Conservation (phyloP, 2,113 vertebrate species). For the Epinephelus cyanopodus region DNA sequence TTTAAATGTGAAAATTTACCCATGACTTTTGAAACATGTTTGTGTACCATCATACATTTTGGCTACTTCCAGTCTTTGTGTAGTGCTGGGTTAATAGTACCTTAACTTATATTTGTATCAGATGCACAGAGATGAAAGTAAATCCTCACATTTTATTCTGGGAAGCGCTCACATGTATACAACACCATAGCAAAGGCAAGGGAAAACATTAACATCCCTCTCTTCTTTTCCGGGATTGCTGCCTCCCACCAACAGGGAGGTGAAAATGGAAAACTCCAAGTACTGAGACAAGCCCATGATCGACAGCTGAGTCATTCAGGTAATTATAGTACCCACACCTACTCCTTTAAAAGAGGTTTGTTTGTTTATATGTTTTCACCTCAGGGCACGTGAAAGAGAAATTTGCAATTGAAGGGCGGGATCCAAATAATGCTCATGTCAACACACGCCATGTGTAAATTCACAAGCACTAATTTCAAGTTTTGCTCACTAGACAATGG, state of each 20-base stretch:
- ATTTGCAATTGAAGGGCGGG: background rate
- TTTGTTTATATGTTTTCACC: slow-evolving; percentile 20
- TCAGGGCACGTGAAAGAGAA: background rate
- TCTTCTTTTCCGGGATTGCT: background rate
- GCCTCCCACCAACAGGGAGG: slow-evolving; percentile 9
- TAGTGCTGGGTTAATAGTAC: background rate
- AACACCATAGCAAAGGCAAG: background rate
- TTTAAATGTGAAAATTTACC: too few species aligned
- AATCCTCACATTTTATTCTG: background rate
- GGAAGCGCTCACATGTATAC: background rate
- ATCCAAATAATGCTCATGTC: background rate
- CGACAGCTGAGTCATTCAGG: slow-evolving; percentile 34
- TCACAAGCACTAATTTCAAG: background rate
- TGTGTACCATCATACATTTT: background rate
- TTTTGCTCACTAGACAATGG: background rate
- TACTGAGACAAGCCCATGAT: slow-evolving; percentile 10
- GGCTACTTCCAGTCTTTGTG: background rate
- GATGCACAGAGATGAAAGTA: background rate
- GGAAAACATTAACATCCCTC: background rate
- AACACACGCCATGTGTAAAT: background rate
- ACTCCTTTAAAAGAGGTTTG: slow-evolving; percentile 7
- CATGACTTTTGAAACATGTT: background rate
- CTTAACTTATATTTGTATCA: background rate
- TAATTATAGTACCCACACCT: slow-evolving; percentile 48
- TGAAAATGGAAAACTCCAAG: slow-evolving; percentile 50